Percentiles rank a stretch among this genome's conserved stretches.
Evolutionary conservation across 2,113 vertebrate species (phyloP).

Genomic region (Todiramphus chloris): DNA sequence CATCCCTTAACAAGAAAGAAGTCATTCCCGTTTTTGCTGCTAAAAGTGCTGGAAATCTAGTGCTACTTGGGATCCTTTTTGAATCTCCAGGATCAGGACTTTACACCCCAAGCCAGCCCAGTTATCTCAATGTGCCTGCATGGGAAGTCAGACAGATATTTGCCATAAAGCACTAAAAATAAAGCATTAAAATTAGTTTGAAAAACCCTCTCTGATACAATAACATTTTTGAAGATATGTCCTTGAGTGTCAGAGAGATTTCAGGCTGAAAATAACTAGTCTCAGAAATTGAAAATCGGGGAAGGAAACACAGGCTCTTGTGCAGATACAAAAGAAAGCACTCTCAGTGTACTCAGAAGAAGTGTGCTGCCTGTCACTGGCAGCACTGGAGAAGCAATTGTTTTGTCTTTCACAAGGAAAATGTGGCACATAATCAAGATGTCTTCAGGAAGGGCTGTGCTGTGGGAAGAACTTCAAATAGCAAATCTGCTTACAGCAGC

Average conservation of each 20-base stretch:
- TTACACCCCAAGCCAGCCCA: accelerated
- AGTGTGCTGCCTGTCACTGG: neutral
- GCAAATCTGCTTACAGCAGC: neutral
- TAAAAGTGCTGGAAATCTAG: neutral
- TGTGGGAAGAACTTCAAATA: neutral
- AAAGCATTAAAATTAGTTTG: neutral
- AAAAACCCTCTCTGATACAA: neutral
- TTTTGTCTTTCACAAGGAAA: neutral
- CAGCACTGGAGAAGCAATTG: neutral
- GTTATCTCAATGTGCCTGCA: neutral
- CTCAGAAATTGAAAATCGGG: neutral
- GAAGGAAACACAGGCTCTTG: neutral
- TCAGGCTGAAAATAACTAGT: neutral
- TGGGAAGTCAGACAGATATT: neutral
- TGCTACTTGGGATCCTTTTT: neutral
- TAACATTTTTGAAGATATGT: neutral
- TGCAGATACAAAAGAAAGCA: neutral
- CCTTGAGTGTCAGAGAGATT: neutral
- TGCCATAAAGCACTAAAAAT: neutral
- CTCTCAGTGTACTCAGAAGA: neutral
- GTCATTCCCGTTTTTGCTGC: neutral
- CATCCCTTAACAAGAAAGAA: neutral
- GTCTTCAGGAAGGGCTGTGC: neutral
- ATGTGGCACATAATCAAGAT: neutral
- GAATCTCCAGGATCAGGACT: neutral